phyloP scores from a whole-genome alignment of 2,797 vertebrate genomes.

The Avahi laniger region DNA sequence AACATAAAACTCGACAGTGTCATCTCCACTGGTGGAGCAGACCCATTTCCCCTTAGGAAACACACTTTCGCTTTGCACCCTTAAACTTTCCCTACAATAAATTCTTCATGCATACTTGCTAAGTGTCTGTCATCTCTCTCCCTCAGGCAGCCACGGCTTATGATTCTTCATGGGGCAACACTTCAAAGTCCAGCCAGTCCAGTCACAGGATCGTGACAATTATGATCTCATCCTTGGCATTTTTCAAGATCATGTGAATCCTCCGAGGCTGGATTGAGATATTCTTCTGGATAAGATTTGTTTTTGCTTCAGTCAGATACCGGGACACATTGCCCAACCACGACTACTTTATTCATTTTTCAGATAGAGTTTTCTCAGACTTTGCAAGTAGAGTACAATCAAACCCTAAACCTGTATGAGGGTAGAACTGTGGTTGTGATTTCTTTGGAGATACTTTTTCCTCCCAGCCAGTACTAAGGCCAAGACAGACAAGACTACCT shows the following conservation, averaged over 20 bases:
- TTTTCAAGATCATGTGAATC: not conserved
- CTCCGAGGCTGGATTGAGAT: not conserved
- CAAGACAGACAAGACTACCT: not conserved
- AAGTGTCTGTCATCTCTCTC: no score
- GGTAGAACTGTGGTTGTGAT: not conserved
- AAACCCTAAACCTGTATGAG: not conserved
- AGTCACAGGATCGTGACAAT: no score
- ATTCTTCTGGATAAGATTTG: not conserved
- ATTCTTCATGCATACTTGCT: no score
- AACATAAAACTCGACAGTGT: no score
- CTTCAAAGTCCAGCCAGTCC: no score
- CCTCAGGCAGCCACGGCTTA: no score
- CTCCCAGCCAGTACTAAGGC: not conserved
- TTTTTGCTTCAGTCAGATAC: not conserved
- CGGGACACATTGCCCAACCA: not conserved
- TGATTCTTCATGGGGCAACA: no score
- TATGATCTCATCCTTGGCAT: not conserved
- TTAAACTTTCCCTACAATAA: no score
- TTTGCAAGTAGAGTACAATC: not conserved
- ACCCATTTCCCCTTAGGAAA: no score
- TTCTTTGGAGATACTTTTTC: not conserved
- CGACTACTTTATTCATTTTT: not conserved
- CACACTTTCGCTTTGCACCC: no score
- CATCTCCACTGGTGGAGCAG: no score
- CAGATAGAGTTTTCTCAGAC: not conserved